Base-by-base conservation (phyloP, 2,888 invertebrate genomes). In the Aphodius sticticus region DNA sequence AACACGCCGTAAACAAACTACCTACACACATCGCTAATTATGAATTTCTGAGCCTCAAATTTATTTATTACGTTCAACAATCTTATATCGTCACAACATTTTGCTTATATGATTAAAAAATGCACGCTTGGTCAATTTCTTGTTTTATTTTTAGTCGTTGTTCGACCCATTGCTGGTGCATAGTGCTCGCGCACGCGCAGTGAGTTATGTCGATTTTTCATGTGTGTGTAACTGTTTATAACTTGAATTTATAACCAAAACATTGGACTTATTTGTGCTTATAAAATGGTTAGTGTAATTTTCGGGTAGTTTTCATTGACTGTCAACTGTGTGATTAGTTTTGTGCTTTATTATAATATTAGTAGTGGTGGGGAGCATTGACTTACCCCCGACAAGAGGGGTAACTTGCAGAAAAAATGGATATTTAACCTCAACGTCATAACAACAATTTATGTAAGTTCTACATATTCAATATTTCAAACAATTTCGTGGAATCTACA, bases 181-280 rank as follows among this genome's bases (percentile, higher is more conserved):
- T 53, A 53, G 53, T 53, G 53, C 53, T 5, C 76, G 82, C 82
- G 83, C 84, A 84, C 80, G 84, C 84, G 84, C 84, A 81, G 83
- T 83, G 79, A 77, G 79, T 80, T 77, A 82, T 83, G 84, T 84
- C 83, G 84, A 84, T 84, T 84, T 81, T 77, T 82, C 82, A 81
- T 82, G 81, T 82, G 80, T 83, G 72, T 78, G 80, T 77, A 78
- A 79, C 77, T 81, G 81, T 81, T 81, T 81, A 81, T 81, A 78
- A 80, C 81, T 81, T 81, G 74, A 81, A 77, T 81, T 81, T 81
- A 81, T 81, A 81, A 81, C 81, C 81, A 81, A 81, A 81, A 81
- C 81, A 81, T 79, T 78, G 76, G 38, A 78, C 72, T 78, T 71
- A 78, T 53, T 36, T 38, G 16, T 72, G 36, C 53, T 16, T 36